phyloP scores from a whole-genome alignment of 2,797 vertebrate species.

The Leptodon cayanensis region DNA sequence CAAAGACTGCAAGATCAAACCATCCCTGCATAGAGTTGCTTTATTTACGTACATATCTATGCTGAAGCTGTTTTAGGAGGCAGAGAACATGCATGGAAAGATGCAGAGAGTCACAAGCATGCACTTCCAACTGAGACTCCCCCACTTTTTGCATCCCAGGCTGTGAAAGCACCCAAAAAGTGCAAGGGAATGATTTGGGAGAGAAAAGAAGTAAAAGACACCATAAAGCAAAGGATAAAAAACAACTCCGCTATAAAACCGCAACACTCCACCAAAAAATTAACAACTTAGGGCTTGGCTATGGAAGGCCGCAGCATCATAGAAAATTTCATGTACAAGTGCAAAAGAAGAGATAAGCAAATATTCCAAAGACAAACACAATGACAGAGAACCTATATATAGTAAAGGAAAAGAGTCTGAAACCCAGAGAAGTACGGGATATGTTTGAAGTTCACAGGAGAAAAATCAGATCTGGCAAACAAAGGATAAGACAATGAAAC shows the following conservation, averaged over 20 bases:
- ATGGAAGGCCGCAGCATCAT: not conserved
- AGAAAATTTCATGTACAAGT: not conserved
- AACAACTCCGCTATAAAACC: not conserved
- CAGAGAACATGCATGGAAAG: not conserved
- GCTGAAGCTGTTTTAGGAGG: not conserved
- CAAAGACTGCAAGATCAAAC: not conserved
- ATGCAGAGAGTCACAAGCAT: not conserved
- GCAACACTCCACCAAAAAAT: not conserved
- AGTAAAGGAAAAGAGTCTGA: not conserved
- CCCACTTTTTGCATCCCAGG: not conserved
- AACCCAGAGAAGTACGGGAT: not conserved
- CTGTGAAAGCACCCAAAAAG: not conserved
- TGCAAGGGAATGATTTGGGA: not conserved
- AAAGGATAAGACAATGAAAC: not conserved
- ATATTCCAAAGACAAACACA: not conserved
- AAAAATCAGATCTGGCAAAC: not conserved
- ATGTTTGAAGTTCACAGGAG: not conserved
- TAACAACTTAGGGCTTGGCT: not conserved
- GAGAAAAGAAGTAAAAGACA: not conserved
- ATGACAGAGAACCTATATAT: not conserved
- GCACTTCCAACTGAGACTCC: not conserved
- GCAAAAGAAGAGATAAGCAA: not conserved
- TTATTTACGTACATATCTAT: not conserved
- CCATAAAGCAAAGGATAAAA: not conserved
- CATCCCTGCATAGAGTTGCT: not conserved